Evolutionary conservation across 2,113 vertebrate genomes (phyloP), one percentile per base, ranked within the genome.

Genomic region (Phrynosoma blainvillii): DNA sequence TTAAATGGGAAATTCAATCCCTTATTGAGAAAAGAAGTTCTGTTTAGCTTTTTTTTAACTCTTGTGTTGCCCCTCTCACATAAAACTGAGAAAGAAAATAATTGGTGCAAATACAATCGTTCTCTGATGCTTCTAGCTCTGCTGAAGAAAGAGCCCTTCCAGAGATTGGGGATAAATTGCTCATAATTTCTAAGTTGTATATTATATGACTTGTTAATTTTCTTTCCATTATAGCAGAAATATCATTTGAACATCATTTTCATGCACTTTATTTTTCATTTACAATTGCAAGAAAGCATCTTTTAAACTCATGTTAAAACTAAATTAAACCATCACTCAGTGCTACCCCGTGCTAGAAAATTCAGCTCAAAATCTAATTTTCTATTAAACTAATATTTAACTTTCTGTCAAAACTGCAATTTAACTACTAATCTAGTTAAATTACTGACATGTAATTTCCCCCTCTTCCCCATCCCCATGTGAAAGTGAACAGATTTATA

Each of bases 241-340:
- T 27, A 62, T 40, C 30, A 0, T 14, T 32, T 0, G 88, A 79
- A 42, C 1, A 86, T 93, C 77, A 78, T 0, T 91, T 74, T 42
- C 21, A 82, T 94, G 84, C 13, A 47, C 65, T 90, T 90, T 87
- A 86, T 93, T 95, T 81, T 95, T 10, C 0, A 85, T 85, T 91
- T 94, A 84, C 40, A 92, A 47, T 91, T 82, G 20, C 12, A 27
- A 90, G 86, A 89, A 81, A 93, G 40, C 47, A 62, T 93, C 89
- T 93, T 96, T 94, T 88, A 93, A 87, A 76, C 82, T 30, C 68
- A 68, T 90, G 91, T 94, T 93, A 91, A 91, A 94, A 96, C 91
- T 94, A 96, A 96, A 96, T 96, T 93, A 95, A 94, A 84, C 84
- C 88, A 90, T 96, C 92, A 91, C 36, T 96, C 94, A 91, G 71